These are phyloP conservation scores for Jaculus jaculus DNA, from an alignment of 2,113 vertebrate genomes.

Conservation along the genomic window DNA sequence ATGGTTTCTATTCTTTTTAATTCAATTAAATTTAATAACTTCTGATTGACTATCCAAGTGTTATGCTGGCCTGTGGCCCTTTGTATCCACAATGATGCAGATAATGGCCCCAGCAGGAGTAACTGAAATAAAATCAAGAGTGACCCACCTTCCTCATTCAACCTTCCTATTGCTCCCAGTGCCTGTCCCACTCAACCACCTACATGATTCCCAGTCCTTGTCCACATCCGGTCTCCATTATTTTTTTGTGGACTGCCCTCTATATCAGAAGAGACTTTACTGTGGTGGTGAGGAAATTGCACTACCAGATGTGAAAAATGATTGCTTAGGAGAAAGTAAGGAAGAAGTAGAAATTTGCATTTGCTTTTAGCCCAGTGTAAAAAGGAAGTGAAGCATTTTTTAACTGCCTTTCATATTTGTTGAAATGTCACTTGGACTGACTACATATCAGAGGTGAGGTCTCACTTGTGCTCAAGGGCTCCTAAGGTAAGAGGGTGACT, in stretches of 20 bases:
- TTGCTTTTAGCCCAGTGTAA: neutral
- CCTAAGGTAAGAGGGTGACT: neutral
- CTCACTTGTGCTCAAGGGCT: neutral
- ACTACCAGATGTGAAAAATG: neutral
- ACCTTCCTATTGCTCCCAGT: neutral
- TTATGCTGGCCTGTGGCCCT: neutral
- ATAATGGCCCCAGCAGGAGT: slow-evolving; percentile 12
- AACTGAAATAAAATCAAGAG: neutral
- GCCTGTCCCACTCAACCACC: neutral
- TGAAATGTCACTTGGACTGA: neutral
- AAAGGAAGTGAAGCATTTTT: neutral
- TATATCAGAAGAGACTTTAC: neutral
- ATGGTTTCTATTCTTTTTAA: slow-evolving; percentile 56
- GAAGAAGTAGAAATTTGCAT: neutral
- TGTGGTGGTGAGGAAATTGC: neutral
- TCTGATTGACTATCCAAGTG: slow-evolving; percentile 58
- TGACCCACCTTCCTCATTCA: neutral
- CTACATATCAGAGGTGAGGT: too few relatives aligned
- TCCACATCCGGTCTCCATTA: neutral
- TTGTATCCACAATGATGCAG: slow-evolving; percentile 37
- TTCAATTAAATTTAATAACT: slow-evolving; percentile 73
- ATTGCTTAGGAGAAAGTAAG: neutral
- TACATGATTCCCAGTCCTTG: neutral
- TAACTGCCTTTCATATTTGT: neutral
- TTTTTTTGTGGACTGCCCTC: neutral